A percentile compares a stretch with the other conserved stretches of the same genome.
These are phyloP conservation scores for Xylota sylvarum DNA, from an alignment of 2,888 invertebrate genomes.

Conservation along the genomic window DNA sequence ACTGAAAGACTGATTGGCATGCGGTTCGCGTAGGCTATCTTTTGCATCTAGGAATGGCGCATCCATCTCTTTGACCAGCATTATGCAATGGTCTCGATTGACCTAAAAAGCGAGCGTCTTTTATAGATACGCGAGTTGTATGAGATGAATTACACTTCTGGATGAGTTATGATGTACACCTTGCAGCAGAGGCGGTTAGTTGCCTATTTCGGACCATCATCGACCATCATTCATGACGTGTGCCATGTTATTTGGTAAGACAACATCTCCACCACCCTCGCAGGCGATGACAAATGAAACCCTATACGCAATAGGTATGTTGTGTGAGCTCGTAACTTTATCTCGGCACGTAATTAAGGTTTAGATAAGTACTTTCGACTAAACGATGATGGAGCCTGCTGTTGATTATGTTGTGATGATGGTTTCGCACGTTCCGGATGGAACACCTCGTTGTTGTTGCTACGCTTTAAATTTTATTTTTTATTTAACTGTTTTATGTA, in stretches of 20 bases:
- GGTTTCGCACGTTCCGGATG: conserved; percentile 29
- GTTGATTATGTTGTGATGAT: not conserved
- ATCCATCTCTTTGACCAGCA: conserved; percentile 11
- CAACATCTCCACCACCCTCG: not conserved
- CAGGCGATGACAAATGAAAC: not conserved
- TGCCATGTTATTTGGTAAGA: not conserved
- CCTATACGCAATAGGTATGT: not conserved
- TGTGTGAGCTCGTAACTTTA: not conserved
- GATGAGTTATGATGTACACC: not conserved
- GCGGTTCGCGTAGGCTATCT: conserved; percentile 26
- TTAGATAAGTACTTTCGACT: conserved; percentile 1
- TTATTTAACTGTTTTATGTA: conserved; percentile 25
- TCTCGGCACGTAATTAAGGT: not conserved
- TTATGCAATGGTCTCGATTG: conserved; percentile 22
- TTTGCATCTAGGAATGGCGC: conserved; percentile 32
- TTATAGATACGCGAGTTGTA: not conserved
- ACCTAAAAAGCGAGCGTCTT: conserved; percentile 20
- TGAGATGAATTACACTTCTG: not conserved
- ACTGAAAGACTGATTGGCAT: conserved; percentile 7
- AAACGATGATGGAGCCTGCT: conserved; percentile 1
- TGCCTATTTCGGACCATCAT: not conserved
- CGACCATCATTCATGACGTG: not conserved
- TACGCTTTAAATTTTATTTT: not conserved
- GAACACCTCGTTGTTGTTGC: conserved; percentile 1
- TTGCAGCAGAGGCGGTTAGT: not conserved